Conservation (phyloP, 2,888 invertebrate genomes). For the Chalcis sispes region DNA sequence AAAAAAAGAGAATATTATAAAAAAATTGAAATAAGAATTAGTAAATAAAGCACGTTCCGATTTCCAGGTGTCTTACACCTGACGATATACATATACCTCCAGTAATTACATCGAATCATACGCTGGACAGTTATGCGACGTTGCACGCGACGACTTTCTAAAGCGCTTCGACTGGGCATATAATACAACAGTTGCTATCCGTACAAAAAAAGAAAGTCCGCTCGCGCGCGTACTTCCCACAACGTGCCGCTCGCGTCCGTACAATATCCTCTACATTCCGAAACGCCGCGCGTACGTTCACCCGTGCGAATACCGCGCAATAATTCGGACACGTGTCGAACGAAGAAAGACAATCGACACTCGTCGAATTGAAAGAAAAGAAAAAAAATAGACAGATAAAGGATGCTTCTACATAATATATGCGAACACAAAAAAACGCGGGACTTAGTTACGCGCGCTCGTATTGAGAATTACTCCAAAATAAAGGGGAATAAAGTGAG, state of each 20-base stretch:
- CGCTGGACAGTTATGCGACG: neutral
- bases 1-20: too few species aligned
- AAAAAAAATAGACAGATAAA: neutral
- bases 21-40: too few species aligned
- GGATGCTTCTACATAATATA: neutral
- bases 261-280: neutral
- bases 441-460: conserved; percentile 1
- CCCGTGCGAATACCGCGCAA: too few species aligned
- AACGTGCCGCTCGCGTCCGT: neutral
- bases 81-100: neutral
- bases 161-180: neutral
- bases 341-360: neutral
- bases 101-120: neutral
- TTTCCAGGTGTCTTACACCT: conserved; percentile 14
- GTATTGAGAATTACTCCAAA: neutral
- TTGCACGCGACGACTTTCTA: conserved; percentile 21
- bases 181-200: neutral
- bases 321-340: neutral
- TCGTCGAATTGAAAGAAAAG: neutral
- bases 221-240: neutral
- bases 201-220: neutral
- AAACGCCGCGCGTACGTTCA: conserved; percentile 12
- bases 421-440: neutral
- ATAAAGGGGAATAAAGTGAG: neutral
- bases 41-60: too few species aligned